Evolutionary conservation across 1,140 invertebrate genomes (phyloP), one percentile per base, ranked within the genome.

Genomic region (Lerema accius): DNA sequence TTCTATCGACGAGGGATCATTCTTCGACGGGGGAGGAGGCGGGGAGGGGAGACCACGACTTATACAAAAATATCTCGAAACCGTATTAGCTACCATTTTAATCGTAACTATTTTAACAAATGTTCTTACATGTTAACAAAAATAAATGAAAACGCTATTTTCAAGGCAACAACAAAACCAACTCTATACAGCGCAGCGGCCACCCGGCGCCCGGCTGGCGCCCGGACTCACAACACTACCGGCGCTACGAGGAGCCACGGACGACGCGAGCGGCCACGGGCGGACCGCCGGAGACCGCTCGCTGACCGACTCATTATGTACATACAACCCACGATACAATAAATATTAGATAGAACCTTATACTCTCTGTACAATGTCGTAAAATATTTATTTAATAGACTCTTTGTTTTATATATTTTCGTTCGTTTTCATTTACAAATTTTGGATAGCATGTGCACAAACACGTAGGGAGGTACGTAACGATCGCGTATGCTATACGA

Each of bases 281-380:
- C 4, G 28, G 28, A 7, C 4, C 28, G n/a, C 4, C 4, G 35
- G 6, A 7, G 4, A 1, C 28, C 28, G 28, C 28, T 4, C 28
- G 28, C 28, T 7, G 9, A 4, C 4, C 28, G 19, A 32, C 9
- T 1, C 10, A 15, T n/a, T 56, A 56, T 56, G 14, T 43, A 80
- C 72, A 68, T 74, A 72, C 63, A 81, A 77, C 73, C 77, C 51
- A 67, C 74, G 71, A 75, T 69, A 77, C 63, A 83, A 86, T 83
- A 83, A 84, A 84, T 84, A 86, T 80, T 80, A 84, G 70, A 78
- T 80, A 84, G 71, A 78, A 83, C 75, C 76, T 80, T 84, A 77
- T 69, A 81, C 79, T 87, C 78, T 87, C 84, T 87, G 84, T 87
- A 87, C 84, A 87, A 48, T 77, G 67, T 73, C 61, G 67, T 73